Percentiles rank a stretch among this genome's conserved stretches.
Evolutionary conservation across 2,888 invertebrate species (phyloP).

Genomic region (Chymomyza procnemis): DNA sequence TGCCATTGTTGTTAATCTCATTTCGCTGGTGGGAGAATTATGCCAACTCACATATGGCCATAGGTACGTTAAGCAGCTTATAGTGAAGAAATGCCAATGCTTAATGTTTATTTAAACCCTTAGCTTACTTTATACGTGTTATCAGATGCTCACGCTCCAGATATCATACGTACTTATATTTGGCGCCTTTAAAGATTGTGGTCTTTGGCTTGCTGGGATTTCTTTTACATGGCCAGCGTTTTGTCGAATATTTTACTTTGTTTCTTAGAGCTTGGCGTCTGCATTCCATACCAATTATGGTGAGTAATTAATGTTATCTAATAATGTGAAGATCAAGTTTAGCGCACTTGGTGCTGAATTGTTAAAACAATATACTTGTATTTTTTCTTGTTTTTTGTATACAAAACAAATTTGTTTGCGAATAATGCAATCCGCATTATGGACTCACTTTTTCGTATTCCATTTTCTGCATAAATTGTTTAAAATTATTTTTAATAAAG

Average conservation of each 20-base stretch:
- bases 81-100: neutral
- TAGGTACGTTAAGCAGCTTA: slow-evolving; percentile 56
- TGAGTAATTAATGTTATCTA: slow-evolving; percentile 62
- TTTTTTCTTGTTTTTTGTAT: no score
- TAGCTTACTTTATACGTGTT: slow-evolving; percentile 72
- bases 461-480: no score
- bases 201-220: slow-evolving; percentile 85
- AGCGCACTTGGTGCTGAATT: no score
- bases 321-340: neutral
- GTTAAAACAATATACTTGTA: no score
- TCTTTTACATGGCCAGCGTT: slow-evolving; percentile 78
- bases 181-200: slow-evolving; percentile 87
- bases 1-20: slow-evolving; percentile 84
- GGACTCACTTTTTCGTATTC: no score
- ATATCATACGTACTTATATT: slow-evolving; percentile 86
- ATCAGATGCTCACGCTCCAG: slow-evolving; percentile 82
- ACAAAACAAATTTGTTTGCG: no score
- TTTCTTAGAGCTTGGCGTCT: slow-evolving; percentile 79
- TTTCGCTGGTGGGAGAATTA: slow-evolving; percentile 93
- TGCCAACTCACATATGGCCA: slow-evolving; percentile 78
- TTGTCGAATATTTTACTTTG: slow-evolving; percentile 78
- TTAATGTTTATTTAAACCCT: slow-evolving; percentile 2
- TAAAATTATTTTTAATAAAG: no score
- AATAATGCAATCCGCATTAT: no score
- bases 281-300: slow-evolving; percentile 80